These are phyloP conservation scores for Branchinecta lindahli DNA, from an alignment of 1,140 invertebrate genomes.

Conservation along the genomic window DNA sequence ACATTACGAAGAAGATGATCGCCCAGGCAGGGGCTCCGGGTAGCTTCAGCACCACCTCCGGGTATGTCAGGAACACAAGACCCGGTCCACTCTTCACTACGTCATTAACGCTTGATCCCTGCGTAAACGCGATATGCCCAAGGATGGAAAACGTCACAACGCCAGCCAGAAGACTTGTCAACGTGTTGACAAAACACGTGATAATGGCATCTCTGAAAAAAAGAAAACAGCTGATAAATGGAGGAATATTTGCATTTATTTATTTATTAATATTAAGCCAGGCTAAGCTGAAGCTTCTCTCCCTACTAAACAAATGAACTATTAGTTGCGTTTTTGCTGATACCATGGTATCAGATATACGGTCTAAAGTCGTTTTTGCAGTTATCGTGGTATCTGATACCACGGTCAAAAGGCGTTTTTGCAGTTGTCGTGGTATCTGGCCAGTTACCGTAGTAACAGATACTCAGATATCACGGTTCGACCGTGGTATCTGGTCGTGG, in stretches of 20 bases:
- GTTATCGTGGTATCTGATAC: too few relatives aligned
- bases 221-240: conserved; percentile 9
- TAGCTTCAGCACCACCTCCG: conserved; percentile 32
- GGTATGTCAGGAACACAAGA: conserved; percentile 33
- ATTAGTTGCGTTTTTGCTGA: too few relatives aligned
- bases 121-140: conserved; percentile 34
- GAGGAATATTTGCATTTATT: neutral
- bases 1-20: conserved; percentile 32
- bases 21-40: conserved; percentile 30
- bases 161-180: conserved; percentile 36
- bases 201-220: conserved; percentile 34
- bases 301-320: too few relatives aligned
- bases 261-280: too few relatives aligned
- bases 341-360: too few relatives aligned
- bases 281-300: too few relatives aligned
- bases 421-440: too few relatives aligned
- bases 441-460: too few relatives aligned
- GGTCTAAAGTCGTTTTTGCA: too few relatives aligned
- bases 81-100: conserved; percentile 32
- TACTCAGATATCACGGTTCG: too few relatives aligned
- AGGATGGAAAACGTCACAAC: conserved; percentile 38
- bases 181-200: conserved; percentile 35
- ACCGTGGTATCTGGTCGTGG: too few relatives aligned
- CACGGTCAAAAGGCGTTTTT: too few relatives aligned
- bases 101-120: conserved; percentile 26